These are phyloP conservation scores for Macaria notata DNA, from an alignment of 2,888 invertebrate species.

Conservation along the genomic window DNA sequence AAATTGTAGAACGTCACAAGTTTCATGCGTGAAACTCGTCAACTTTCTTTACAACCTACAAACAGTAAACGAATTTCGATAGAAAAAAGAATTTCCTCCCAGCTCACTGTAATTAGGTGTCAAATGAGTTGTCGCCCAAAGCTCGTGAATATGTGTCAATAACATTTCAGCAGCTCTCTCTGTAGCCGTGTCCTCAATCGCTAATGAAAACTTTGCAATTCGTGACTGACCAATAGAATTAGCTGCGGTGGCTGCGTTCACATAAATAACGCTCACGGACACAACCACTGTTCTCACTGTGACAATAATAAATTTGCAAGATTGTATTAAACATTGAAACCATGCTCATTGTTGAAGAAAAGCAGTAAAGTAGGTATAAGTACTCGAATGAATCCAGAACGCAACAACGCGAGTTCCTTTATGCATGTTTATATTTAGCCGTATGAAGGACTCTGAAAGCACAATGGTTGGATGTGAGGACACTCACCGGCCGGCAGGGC, in stretches of 20 bases:
- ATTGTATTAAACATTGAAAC: not conserved
- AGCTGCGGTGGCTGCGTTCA: slow-evolving; percentile 8
- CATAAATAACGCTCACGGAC: slow-evolving; percentile 22
- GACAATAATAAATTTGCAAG: not conserved
- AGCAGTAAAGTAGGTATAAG: not conserved
- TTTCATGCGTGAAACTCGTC: too few relatives aligned
- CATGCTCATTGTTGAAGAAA: not conserved
- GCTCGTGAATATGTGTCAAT: slow-evolving; percentile 42
- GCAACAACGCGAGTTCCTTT: slow-evolving; percentile 6
- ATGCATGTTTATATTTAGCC: slow-evolving; percentile 13
- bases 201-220: slow-evolving; percentile 31
- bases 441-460: slow-evolving; percentile 11
- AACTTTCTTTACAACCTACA: too few relatives aligned
- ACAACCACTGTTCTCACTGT: slow-evolving; percentile 12
- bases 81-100: too few relatives aligned
- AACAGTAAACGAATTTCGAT: too few relatives aligned
- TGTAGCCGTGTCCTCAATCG: slow-evolving; percentile 36
- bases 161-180: slow-evolving; percentile 38
- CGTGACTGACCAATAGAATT: slow-evolving; percentile 36
- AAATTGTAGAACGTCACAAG: too few relatives aligned
- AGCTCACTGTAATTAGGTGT: slow-evolving; percentile 5
- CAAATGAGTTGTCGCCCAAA: slow-evolving; percentile 3
- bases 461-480: slow-evolving; percentile 19
- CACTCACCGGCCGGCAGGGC: slow-evolving; percentile 61
- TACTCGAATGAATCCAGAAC: not conserved